Base-by-base conservation (phyloP, 2,797 vertebrate genomes). In the Margarornis squamiger region DNA sequence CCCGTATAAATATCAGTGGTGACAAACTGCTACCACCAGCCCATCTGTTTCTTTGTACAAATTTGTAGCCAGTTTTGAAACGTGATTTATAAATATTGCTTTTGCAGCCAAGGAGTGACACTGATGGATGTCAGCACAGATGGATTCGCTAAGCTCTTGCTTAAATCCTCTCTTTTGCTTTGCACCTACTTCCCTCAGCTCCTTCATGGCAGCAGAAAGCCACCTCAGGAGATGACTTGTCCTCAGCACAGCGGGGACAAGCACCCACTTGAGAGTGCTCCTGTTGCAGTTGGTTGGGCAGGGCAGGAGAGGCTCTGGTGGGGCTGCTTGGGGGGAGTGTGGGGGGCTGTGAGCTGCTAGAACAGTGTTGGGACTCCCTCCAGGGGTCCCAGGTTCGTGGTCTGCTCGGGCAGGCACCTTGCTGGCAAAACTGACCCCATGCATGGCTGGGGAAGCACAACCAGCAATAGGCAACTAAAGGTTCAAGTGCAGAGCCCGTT, bases 61-160 rank as follows among this genome's bases (percentile, higher is more conserved):
- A 98, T 98, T 97, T 97, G 97, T 98, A 98, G 97, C 97, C 96
- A 95, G 97, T 98, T 98, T 98, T 97, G 97, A 98, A 97, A 98
- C 90, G 97, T 98, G 97, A 98, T 98, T 98, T 98, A 98, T 98
- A 98, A 98, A 98, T 98, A 98, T 97, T 98, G 97, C 97, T 96
- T 97, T 96, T 97, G 96, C 90, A 97, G 97, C 98, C 94, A 97
- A 98, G 96, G 97, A 95, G 95, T 98, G 98, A 98, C 97, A 96
- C 98, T 98, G 98, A 99, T 98, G 96, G 97, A 99, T 98, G 97
- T 98, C 97, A 96, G 85, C 90, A 95, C 96, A 99, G 98, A 99
- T 98, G 98, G 98, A 99, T 98, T 97, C 96, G 77, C 94, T 85
- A 71, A 91, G 91, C 86, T 81, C 82, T 85, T 57, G 59, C 93